Evolutionary conservation across 2,797 vertebrate genomes (phyloP), one percentile per base, ranked within the genome.

Genomic region (Enteromius thamalakanensis): DNA sequence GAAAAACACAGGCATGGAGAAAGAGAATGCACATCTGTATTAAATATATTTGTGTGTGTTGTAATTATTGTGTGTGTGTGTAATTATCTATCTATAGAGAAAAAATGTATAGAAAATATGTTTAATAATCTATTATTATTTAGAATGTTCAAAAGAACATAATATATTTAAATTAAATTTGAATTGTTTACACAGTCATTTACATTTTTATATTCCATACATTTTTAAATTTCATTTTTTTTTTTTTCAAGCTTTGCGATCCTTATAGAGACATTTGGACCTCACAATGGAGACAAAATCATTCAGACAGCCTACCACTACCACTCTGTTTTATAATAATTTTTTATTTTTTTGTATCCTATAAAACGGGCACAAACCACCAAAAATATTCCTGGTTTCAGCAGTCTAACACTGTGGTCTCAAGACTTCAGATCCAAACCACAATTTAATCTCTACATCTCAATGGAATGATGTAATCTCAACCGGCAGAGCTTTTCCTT

Each of bases 371-470:
- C 79, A 81, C 47, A 86, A 71, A 53, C 76, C 75, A 64, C 84
- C 86, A 62, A 81, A 80, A 87, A 87, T 74, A 51, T 76, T 23
- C 68, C 75, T 75, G 58, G 60, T 42, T 49, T 75, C 71, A 80
- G 60, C 76, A 74, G 84, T 82, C 77, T 60, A 74, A 76, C 81
- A 45, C 80, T 67, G 81, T 72, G 49, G 74, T 82, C 81, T 32
- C 40, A 23, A 45, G 69, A 87, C 87, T 90, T 90, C 78, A 89
- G 87, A 89, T 87, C 87, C 84, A 88, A 89, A 89, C 88, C 80
- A 69, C 29, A 42, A 32, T 86, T 82, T 90, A 89, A 91, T 92
- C 90, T 89, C 79, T 70, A 77, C 42, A 92, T 90, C 87, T 67
- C 84, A 62, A 83, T 83, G 74, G 82, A 87, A 88, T 83, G 88